A percentile compares a stretch with the other conserved stretches of the same genome.
Conservation (phyloP, 2,888 invertebrate genomes). For the Rhogogaster chlorosoma region DNA sequence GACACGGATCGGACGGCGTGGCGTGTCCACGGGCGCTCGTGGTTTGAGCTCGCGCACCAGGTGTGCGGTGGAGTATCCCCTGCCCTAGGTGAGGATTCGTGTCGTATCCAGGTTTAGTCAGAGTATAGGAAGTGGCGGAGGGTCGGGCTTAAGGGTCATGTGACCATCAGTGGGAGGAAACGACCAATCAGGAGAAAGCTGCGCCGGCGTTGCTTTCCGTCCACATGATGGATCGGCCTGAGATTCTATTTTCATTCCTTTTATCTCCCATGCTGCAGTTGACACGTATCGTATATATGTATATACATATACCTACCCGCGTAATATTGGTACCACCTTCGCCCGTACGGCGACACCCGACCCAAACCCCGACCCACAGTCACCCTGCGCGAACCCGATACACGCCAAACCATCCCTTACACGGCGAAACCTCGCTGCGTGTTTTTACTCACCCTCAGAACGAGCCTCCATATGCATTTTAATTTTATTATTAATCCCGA, state of each 20-base stretch:
- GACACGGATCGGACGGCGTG: conserved; percentile 46
- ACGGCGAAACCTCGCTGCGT: conserved; percentile 61
- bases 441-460: conserved; percentile 66
- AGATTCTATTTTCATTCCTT: conserved; percentile 75
- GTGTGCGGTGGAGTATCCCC: conserved; percentile 45
- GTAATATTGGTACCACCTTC: conserved; percentile 64
- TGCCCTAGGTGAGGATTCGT: conserved; percentile 42
- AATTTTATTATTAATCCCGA: conserved; percentile 10
- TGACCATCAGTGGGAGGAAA: conserved; percentile 69
- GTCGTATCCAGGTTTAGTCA: conserved; percentile 53
- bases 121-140: conserved; percentile 56
- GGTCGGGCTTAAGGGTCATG: conserved; percentile 64
- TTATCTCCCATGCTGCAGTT: conserved; percentile 77
- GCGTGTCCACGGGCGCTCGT: conserved; percentile 60
- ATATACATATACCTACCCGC: conserved; percentile 39
- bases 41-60: conserved; percentile 46
- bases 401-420: conserved; percentile 28
- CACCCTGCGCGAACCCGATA: conserved; percentile 18
- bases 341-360: conserved; percentile 57
- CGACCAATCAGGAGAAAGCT: conserved; percentile 68
- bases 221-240: conserved; percentile 76
- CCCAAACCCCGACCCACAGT: conserved; percentile 23
- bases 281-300: conserved; percentile 73
- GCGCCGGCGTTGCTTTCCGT: conserved; percentile 66
- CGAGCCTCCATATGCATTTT: conserved; percentile 24